Percentiles rank a stretch among this genome's conserved stretches.
Evolutionary conservation across 2,113 vertebrate genomes (phyloP).

Genomic region (Hystrix brachyura): DNA sequence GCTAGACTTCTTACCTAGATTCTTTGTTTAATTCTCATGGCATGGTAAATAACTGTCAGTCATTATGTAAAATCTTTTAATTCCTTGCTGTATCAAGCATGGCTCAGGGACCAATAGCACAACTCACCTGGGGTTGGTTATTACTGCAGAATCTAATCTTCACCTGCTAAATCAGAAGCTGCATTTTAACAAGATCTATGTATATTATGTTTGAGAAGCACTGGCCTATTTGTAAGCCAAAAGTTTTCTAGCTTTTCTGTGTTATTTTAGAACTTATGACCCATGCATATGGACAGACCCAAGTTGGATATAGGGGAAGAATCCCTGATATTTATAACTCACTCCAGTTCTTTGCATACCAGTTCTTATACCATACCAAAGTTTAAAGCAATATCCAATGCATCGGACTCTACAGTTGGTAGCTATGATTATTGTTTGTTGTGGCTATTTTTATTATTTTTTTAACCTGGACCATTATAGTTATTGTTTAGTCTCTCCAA

Average conservation of each 20-base stretch:
- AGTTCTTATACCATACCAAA: not conserved
- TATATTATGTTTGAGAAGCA: not conserved
- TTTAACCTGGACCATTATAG: not conserved
- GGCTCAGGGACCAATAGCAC: not conserved
- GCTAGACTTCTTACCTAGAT: not conserved
- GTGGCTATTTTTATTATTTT: not conserved
- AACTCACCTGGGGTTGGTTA: not conserved
- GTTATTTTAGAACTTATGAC: not conserved
- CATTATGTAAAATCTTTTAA: not conserved
- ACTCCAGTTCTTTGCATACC: not conserved
- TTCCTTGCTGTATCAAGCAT: not conserved
- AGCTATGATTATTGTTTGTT: not conserved
- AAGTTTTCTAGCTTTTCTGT: not conserved
- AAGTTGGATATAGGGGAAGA: not conserved
- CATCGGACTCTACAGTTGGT: too few relatives aligned
- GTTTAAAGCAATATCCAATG: not conserved
- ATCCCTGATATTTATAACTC: not conserved
- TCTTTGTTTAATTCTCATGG: not conserved
- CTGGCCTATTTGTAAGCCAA: not conserved
- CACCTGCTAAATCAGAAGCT: not conserved
- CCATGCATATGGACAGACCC: not conserved
- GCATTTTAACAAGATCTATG: slow-evolving; percentile 32
- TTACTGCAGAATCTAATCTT: not conserved
- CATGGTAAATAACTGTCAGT: not conserved
- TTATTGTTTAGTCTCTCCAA: not conserved